Evolutionary conservation across 2,797 vertebrate genomes (phyloP).

Genomic region (Synaphobranchus kaupii): DNA sequence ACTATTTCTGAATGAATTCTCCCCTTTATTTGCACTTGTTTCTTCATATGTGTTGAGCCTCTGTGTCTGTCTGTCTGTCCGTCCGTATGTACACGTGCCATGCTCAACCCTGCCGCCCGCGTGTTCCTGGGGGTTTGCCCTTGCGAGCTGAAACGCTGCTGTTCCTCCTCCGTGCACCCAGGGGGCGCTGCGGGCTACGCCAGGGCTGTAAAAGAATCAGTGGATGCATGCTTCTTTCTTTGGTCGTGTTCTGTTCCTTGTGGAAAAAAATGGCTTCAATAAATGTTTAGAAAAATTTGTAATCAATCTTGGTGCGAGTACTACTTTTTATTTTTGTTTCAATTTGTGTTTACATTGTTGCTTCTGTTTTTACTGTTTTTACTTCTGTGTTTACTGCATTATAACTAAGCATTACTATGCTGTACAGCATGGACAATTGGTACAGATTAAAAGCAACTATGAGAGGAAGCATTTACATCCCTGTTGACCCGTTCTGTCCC

Average conservation of each 20-base stretch:
- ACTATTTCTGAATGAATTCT: background rate
- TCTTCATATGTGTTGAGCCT: slow-evolving; percentile 16
- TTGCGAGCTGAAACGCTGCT: background rate
- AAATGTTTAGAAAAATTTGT: slow-evolving; percentile 37
- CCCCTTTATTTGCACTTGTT: slow-evolving; percentile 21
- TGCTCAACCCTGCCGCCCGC: background rate
- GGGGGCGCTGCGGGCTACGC: background rate
- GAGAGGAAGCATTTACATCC: no score
- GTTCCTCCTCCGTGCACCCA: background rate
- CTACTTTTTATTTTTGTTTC: background rate
- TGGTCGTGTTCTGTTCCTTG: slow-evolving; percentile 22
- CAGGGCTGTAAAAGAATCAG: background rate
- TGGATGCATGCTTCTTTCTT: slow-evolving; percentile 23
- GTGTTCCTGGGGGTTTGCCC: background rate
- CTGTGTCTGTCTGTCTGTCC: background rate
- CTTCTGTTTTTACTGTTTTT: background rate
- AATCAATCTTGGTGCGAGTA: background rate
- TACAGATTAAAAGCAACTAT: background rate
- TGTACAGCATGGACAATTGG: background rate
- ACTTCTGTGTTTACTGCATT: background rate
- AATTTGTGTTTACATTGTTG: background rate
- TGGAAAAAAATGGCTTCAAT: slow-evolving; percentile 36
- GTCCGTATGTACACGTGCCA: slow-evolving; percentile 7
- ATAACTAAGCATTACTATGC: background rate
- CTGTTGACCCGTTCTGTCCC: background rate